Evolutionary conservation across 2,797 vertebrate species (phyloP).

Genomic region (Clarias laeviceps): DNA sequence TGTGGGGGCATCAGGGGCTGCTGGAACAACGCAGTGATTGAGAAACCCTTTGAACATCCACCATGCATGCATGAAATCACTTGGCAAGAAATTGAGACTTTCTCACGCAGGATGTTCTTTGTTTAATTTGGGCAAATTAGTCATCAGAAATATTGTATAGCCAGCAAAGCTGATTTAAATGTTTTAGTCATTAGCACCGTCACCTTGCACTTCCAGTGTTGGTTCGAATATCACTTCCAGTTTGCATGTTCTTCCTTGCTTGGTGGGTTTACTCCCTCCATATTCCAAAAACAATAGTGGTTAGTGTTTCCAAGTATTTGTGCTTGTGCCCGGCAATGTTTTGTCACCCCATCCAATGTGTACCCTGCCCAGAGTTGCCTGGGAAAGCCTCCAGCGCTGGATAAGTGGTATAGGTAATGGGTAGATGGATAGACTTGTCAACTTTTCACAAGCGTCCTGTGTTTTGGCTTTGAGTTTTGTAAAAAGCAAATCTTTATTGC

Average conservation of each 20-base stretch:
- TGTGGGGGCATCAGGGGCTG: background rate
- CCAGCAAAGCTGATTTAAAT: background rate
- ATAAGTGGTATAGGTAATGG: too few relatives aligned
- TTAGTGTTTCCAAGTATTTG: too few relatives aligned
- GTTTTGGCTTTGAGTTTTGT: background rate
- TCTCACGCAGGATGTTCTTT: background rate
- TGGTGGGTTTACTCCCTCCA: too few relatives aligned
- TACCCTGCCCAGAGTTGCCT: too few relatives aligned
- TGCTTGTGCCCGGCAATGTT: too few relatives aligned
- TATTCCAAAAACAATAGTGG: background rate
- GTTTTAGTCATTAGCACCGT: background rate
- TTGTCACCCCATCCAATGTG: too few relatives aligned
- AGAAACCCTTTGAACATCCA: background rate
- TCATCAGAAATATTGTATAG: background rate
- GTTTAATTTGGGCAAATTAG: background rate
- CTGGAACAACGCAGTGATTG: background rate
- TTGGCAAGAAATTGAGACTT: background rate
- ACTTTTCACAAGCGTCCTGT: background rate
- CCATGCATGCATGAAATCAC: background rate
- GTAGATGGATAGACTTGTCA: background rate
- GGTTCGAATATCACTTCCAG: too few relatives aligned
- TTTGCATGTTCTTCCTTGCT: too few relatives aligned
- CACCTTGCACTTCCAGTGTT: too few relatives aligned
- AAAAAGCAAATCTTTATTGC: background rate
- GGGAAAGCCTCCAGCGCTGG: too few relatives aligned